Base-by-base conservation (phyloP, 2,888 invertebrate genomes). In the Drosophila anomelani region DNA sequence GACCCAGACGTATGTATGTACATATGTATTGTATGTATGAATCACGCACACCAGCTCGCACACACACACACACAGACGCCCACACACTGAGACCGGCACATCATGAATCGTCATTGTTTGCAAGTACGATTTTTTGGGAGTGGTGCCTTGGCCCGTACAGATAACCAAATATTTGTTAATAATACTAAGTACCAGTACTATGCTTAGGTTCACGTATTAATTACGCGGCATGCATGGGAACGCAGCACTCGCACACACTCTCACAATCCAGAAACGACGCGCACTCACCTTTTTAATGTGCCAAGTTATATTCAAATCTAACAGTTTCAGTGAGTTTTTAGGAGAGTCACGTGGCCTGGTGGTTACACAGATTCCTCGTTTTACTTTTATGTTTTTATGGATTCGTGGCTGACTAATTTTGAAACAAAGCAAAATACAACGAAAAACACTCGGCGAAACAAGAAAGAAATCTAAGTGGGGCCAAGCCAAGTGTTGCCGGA, bases 401-500 rank as follows among this genome's bases (percentile, higher is more conserved):
- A 47, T 58, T 56, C 67, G 53, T 13, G 26, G 15, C 32, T 29
- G 39, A 66, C 66, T 54, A 76, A 60, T 66, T 62, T 81, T 57
- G 49, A 72, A 70, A 74, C 80, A 69, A 82, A 82, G 77, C 69
- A 78, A 71, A 80, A 88, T 81, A 73, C 64, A 78, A 83, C 69
- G 67, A 75, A 82, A 86, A 83, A 85, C 81, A 71, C 78, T 72
- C 67, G 77, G 70, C 72, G 56, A 75, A 77, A 80, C 70, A 66
- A 66, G 53, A 74, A 47, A 41, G 38, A 41, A 72, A 43, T 59
- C 12, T 32, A 58, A 57, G 59, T 60, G 59, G 29, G 38, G 39
- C 17, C 58, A 26, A 4, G 15, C 38, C n/a, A 26, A 26, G 6
- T 23, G 23, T 4, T 54, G 38, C 10, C 23, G 38, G 12, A 15